These are phyloP conservation scores for Radopholus similis DNA, from an alignment of 1,140 invertebrate genomes.

Conservation along the genomic window DNA sequence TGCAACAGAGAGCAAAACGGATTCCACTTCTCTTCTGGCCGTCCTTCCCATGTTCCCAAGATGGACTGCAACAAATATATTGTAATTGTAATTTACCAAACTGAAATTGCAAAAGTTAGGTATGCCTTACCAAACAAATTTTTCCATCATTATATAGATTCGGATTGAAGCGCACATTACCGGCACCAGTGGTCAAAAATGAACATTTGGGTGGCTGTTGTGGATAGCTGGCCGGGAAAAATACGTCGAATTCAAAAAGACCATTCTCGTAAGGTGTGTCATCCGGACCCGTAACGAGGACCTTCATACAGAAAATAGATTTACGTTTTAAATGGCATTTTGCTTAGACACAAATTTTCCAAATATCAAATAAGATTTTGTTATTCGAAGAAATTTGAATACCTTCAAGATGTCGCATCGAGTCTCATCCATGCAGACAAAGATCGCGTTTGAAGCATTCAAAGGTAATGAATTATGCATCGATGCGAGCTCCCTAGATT, in stretches of 20 bases:
- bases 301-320: slow-evolving; percentile 56
- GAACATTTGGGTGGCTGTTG: slow-evolving; percentile 66
- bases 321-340: neutral
- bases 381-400: too few species aligned
- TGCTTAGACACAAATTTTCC: neutral
- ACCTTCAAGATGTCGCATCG: slow-evolving; percentile 52
- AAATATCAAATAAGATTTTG: neutral
- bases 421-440: slow-evolving; percentile 96
- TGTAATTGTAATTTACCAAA: neutral
- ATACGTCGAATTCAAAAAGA: slow-evolving; percentile 65
- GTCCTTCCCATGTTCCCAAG: slow-evolving; percentile 85
- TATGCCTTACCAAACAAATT: slow-evolving; percentile 64
- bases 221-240: slow-evolving; percentile 64
- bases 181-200: slow-evolving; percentile 68
- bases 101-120: neutral
- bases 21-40: slow-evolving; percentile 98
- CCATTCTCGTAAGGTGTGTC: slow-evolving; percentile 70
- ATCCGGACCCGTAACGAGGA: slow-evolving; percentile 68
- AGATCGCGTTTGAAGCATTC: slow-evolving; percentile 87
- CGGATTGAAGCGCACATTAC: slow-evolving; percentile 68
- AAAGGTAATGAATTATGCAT: slow-evolving; percentile 87
- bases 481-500: slow-evolving; percentile 77
- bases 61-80: slow-evolving; percentile 61
- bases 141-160: slow-evolving; percentile 69
- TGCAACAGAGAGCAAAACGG: slow-evolving; percentile 82